Percentiles rank a stretch among this genome's conserved stretches.
These are phyloP conservation scores for Sialia sialis DNA, from an alignment of 2,113 vertebrate genomes.

Conservation along the genomic window DNA sequence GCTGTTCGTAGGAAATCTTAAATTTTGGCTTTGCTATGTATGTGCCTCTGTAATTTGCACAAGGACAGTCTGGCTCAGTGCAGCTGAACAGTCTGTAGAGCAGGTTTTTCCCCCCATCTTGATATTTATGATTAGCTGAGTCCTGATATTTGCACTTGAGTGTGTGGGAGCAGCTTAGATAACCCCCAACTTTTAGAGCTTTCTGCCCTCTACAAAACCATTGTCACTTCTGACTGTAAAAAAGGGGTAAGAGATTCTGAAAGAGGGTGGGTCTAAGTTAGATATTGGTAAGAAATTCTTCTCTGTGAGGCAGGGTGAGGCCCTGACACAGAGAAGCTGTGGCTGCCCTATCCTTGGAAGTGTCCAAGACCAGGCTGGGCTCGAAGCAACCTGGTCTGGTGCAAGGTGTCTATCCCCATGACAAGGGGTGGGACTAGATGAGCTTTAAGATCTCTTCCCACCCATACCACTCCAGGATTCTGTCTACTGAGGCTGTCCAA, in stretches of 20 bases:
- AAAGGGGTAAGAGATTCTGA: not conserved
- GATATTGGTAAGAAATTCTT: not conserved
- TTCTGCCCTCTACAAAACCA: not conserved
- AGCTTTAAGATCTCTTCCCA: not conserved
- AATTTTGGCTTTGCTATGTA: not conserved
- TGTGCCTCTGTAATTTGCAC: not conserved
- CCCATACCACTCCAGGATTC: not conserved
- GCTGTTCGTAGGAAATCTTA: not conserved
- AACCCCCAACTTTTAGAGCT: not conserved
- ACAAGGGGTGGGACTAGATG: not conserved
- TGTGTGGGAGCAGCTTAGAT: not conserved
- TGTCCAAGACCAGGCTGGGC: not conserved
- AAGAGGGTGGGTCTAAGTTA: not conserved
- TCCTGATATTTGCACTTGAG: not conserved
- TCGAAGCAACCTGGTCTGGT: not conserved
- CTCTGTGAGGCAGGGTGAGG: rapidly evolving
- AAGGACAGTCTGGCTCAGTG: not conserved
- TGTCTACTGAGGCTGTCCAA: not conserved
- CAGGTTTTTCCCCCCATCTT: rapidly evolving
- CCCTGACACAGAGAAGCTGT: not conserved
- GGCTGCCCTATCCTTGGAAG: not conserved
- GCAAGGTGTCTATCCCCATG: not conserved
- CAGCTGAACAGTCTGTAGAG: not conserved
- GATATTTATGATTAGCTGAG: not conserved
- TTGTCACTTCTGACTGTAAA: rapidly evolving